These are phyloP conservation scores for Trilocha varians DNA, from an alignment of 2,888 invertebrate species.

Conservation along the genomic window DNA sequence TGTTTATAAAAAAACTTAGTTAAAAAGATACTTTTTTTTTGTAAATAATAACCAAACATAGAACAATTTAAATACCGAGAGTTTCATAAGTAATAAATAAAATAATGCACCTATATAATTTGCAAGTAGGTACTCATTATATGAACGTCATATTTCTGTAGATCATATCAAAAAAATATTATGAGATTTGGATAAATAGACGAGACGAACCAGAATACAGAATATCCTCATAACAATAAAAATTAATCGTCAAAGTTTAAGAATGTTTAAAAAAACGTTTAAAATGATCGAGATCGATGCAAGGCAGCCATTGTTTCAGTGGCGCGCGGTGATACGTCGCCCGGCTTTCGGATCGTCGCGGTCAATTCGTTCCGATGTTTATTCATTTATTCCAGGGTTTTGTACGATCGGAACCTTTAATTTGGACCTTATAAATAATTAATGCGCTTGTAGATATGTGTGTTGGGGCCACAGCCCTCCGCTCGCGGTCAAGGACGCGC, in stretches of 20 bases:
- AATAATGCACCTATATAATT: too few species aligned
- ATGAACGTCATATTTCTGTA: too few species aligned
- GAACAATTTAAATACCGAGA: too few species aligned
- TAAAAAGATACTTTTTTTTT: too few species aligned
- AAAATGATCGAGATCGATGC: constrained; percentile 23
- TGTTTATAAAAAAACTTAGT: too few species aligned
- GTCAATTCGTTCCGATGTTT: constrained; percentile 55
- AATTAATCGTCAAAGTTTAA: constrained; percentile 14
- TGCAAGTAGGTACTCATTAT: too few species aligned
- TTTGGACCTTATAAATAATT: constrained; percentile 65
- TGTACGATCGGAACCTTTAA: constrained; percentile 48
- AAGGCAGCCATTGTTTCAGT: constrained; percentile 29
- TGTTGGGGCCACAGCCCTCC: constrained; percentile 31
- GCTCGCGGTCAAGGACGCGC: constrained; percentile 49
- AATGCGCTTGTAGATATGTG: constrained; percentile 40
- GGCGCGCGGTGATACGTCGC: constrained; percentile 10
- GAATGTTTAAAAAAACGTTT: constrained; percentile 20
- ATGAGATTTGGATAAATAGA: too few species aligned
- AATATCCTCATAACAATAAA: constrained; percentile 3
- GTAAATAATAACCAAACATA: too few species aligned
- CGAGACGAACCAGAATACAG: too few species aligned
- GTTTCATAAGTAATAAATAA: too few species aligned
- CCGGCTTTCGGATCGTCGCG: constrained; percentile 23
- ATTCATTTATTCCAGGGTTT: constrained; percentile 60
- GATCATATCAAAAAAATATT: too few species aligned